Evolutionary conservation across 1,140 invertebrate species (phyloP).

Genomic region (Hermatobates lingyangjiaoensis): DNA sequence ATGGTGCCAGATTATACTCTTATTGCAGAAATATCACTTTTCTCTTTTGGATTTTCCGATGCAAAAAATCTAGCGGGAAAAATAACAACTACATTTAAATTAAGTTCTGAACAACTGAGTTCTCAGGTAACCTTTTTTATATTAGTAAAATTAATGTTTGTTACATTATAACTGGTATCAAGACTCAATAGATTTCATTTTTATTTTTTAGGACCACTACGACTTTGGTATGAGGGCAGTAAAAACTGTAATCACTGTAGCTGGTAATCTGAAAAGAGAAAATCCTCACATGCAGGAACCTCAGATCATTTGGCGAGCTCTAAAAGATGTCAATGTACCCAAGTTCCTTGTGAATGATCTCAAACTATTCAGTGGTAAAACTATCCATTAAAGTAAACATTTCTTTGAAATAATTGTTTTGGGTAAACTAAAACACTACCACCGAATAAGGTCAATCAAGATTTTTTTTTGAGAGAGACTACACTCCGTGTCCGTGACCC

Average conservation of each 20-base stretch:
- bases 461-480: no score
- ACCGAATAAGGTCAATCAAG: no score
- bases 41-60: slow-evolving; percentile 46
- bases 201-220: slow-evolving; percentile 27
- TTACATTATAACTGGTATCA: no score
- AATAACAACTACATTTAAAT: slow-evolving; percentile 48
- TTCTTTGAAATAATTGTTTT: no score
- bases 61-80: slow-evolving; percentile 43
- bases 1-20: slow-evolving; percentile 54
- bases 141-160: no score
- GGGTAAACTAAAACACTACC: no score
- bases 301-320: slow-evolving; percentile 34
- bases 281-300: slow-evolving; percentile 37
- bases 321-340: slow-evolving; percentile 51
- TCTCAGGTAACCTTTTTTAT: slow-evolving; percentile 27
- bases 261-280: slow-evolving; percentile 45
- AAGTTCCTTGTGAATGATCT: slow-evolving; percentile 51
- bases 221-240: slow-evolving; percentile 36
- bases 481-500: no score
- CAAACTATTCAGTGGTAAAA: slow-evolving; percentile 38
- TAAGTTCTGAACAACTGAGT: slow-evolving; percentile 50
- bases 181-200: no score
- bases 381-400: no score
- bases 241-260: slow-evolving; percentile 44
- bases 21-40: slow-evolving; percentile 51